Evolutionary conservation across 23 tunicate species (phyloP).

Genomic region (Phallusia fumigata): DNA sequence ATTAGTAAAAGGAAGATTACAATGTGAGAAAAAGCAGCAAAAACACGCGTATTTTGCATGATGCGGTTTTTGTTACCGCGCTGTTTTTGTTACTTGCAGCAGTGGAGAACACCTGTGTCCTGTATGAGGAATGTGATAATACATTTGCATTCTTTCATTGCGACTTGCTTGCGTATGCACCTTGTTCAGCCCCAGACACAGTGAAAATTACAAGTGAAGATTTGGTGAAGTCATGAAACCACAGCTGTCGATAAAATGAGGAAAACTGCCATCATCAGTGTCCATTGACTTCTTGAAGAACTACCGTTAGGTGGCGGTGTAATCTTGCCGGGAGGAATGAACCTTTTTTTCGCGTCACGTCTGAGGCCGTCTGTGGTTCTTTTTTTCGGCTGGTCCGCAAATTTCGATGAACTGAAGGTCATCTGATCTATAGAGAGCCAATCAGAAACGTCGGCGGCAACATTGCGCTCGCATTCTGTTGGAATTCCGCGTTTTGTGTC

Average conservation of each 20-base stretch:
- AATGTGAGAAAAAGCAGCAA: no score
- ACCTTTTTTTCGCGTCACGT: neutral
- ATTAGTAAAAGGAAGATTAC: no score
- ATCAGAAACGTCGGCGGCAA: neutral
- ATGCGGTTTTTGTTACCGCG: no score
- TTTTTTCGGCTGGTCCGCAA: neutral
- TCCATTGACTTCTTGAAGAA: neutral
- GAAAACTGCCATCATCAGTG: neutral
- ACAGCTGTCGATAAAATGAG: neutral
- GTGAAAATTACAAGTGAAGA: no score
- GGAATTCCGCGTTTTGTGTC: neutral
- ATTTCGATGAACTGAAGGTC: neutral
- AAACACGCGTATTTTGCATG: no score
- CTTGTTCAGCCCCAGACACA: no score
- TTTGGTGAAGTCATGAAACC: no score
- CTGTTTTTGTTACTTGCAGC: no score
- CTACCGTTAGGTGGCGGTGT: neutral
- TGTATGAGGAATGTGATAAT: no score
- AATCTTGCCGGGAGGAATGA: neutral
- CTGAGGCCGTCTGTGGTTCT: neutral
- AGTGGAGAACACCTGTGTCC: no score
- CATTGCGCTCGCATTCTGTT: neutral
- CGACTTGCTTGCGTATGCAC: no score
- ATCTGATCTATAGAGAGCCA: slow-evolving; percentile 2
- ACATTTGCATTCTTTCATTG: no score